phyloP scores from a whole-genome alignment of 2,113 vertebrate genomes.

The Rhinolophus ferrumequinum region DNA sequence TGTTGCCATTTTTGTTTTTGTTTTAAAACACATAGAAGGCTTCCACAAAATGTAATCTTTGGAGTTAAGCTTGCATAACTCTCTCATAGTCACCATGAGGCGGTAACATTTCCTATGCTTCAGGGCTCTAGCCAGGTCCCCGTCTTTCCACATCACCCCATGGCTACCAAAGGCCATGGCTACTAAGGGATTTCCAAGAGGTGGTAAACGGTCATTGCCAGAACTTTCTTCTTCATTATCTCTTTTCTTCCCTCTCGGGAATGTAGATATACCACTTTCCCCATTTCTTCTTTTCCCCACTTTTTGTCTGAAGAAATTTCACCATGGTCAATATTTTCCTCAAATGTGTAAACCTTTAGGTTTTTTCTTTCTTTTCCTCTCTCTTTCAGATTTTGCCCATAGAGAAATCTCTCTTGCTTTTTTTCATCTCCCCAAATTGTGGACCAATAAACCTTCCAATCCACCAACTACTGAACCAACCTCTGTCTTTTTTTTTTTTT shows the following conservation, averaged over 20 bases:
- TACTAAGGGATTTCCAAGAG: background rate
- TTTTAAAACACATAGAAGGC: background rate
- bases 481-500: too few relatives aligned
- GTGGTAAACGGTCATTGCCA: background rate
- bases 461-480: background rate
- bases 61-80: background rate
- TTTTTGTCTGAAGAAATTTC: background rate
- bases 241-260: background rate
- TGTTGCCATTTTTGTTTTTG: background rate
- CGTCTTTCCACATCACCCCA: background rate
- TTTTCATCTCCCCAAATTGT: background rate
- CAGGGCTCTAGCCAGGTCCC: background rate
- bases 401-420: background rate
- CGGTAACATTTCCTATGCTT: background rate
- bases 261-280: background rate
- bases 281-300: background rate
- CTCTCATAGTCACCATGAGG: background rate
- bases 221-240: background rate
- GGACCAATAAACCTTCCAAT: background rate
- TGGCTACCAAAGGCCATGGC: background rate
- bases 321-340: background rate
- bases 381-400: background rate
- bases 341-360: background rate
- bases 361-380: background rate
- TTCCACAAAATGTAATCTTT: background rate